A percentile compares a stretch with the other conserved stretches of the same genome.
Conservation (phyloP, 2,888 invertebrate genomes). For the Taphrorychus bicolor region DNA sequence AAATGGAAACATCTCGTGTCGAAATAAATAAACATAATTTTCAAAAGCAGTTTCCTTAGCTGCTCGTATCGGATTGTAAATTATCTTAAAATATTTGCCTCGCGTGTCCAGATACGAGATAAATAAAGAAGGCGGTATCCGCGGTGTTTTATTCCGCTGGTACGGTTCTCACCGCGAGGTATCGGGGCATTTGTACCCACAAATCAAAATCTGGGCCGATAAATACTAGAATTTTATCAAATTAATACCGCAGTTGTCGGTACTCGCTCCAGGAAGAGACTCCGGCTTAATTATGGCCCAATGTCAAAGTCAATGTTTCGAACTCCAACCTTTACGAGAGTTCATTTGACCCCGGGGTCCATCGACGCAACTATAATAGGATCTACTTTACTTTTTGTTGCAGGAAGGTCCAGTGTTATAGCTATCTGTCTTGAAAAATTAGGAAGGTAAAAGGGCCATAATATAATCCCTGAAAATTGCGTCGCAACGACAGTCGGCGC, state of each 20-base stretch:
- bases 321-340: not conserved
- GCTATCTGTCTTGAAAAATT: not conserved
- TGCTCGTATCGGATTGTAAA: conserved; percentile 20
- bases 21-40: conserved; percentile 17
- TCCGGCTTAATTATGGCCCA: not conserved
- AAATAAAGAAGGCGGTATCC: conserved; percentile 34
- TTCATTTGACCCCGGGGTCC: not conserved
- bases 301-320: not conserved
- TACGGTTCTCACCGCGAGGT: conserved; percentile 31
- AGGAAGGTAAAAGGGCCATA: not conserved
- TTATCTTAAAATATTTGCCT: conserved; percentile 32
- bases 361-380: not conserved
- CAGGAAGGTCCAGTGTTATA: too few species aligned
- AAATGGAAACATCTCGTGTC: not conserved
- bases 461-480: conserved; percentile 16
- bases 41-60: conserved; percentile 16
- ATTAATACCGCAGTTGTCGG: not conserved
- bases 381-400: not conserved
- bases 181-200: conserved; percentile 32
- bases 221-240: conserved; percentile 28
- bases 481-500: conserved; percentile 10
- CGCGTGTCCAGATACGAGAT: conserved; percentile 32
- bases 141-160: conserved; percentile 27
- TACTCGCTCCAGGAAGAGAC: not conserved
- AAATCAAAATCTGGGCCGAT: conserved; percentile 32